Base-by-base conservation (phyloP, 2,797 vertebrate species). In the Muscicapa comitata region DNA sequence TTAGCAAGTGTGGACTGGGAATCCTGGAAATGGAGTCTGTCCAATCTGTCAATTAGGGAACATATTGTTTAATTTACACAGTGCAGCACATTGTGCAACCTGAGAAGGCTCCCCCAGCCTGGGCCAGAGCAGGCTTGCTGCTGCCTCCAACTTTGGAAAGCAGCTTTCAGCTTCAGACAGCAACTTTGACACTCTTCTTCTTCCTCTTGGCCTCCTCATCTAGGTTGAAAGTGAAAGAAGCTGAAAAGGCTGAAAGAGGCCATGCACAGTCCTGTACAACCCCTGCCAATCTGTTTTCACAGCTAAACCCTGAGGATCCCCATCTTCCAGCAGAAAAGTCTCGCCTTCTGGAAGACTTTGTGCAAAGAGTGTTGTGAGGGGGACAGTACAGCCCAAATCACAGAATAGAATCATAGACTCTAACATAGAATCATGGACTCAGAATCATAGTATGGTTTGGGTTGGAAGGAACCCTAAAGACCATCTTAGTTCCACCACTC, bases 1-100 rank as follows among this genome's bases (percentile, higher is more conserved):
- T 96, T 96, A 97, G 90, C 38, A 43, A 77, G 62, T 68, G 90
- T 86, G 88, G 94, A 94, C 84, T 95, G 96, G 92, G 95, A 95
- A 92, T 93, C 93, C 73, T 95, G 86, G 91, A 94, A 90, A 96
- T 94, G 94, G 95, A 95, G 42, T 21, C 66, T 33, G 51, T 93
- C 91, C 92, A 94, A 91, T 82, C 91, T 94, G 94, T 94, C 95
- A 81, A 0, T 86, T 82, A 74, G 67, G 90, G 54, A 93, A 35
- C 80, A 82, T 74, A 70, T 67, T 94, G 86, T 93, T 94, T 93
- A 92, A 94, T 94, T 88, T 85, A 86, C 91, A 94, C 65, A 91
- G 68, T 31, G 47, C 71, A 93, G 84, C 6, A 1, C 74, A 74
- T 77, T 90, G 67, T 77, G 90, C 83, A 96, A 71, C 76, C 94